Conservation (phyloP, 2,797 vertebrate species). For the Sebastes vulpes region DNA sequence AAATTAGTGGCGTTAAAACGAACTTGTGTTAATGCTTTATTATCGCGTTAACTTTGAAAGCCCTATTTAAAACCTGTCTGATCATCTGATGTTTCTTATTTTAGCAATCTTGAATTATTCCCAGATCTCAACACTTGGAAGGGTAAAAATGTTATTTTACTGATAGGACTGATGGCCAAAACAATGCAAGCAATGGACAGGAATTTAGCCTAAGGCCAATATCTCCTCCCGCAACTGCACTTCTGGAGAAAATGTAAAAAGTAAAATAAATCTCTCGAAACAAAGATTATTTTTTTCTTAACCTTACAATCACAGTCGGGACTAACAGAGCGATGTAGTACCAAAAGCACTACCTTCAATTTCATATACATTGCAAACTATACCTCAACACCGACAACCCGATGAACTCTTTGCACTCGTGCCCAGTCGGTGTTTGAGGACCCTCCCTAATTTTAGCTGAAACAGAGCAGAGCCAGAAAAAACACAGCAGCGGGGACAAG, state of each 20-base stretch:
- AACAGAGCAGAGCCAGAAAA: conserved; percentile 64
- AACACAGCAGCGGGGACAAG: conserved; percentile 48
- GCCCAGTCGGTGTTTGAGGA: conserved; percentile 35
- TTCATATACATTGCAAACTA: conserved; percentile 9
- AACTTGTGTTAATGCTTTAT: too few relatives aligned
- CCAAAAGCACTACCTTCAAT: neutral
- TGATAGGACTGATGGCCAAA: neutral
- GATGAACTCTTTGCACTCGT: conserved; percentile 34
- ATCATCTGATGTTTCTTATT: neutral
- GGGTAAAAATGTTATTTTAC: neutral
- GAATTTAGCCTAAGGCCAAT: neutral
- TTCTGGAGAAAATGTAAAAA: neutral
- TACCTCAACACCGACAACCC: conserved; percentile 17
- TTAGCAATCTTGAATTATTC: neutral
- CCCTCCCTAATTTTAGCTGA: conserved; percentile 50
- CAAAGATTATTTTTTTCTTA: neutral
- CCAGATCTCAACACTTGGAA: neutral
- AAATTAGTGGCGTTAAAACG: too few relatives aligned
- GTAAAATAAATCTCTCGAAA: neutral
- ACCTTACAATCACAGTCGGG: neutral
- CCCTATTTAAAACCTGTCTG: neutral
- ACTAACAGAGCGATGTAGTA: neutral
- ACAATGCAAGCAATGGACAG: neutral
- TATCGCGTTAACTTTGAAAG: too few relatives aligned
- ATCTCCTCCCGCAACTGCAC: neutral